A percentile compares a stretch with the other conserved stretches of the same genome.
phyloP scores from a whole-genome alignment of 2,888 invertebrate genomes.

The Abscondita cerata region DNA sequence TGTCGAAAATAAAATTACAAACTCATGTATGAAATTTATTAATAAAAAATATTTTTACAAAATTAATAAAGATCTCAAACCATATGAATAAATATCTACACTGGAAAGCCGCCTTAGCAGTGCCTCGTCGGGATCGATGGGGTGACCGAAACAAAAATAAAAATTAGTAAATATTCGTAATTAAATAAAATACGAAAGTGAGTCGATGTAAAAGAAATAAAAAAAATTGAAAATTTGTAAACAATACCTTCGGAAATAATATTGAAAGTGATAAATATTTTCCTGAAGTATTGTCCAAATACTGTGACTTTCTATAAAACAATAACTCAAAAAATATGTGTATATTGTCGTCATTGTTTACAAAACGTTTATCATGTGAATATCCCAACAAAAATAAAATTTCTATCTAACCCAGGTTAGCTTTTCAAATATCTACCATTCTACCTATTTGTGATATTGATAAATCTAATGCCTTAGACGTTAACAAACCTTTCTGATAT shows the following conservation, averaged over 20 bases:
- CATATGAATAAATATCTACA: no score
- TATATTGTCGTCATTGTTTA: no score
- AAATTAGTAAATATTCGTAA: constrained; percentile 24
- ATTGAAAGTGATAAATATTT: no score
- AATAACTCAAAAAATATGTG: no score
- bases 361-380: neutral
- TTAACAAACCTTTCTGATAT: constrained; percentile 12
- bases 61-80: no score
- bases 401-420: constrained; percentile 55
- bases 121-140: constrained; percentile 25
- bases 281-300: neutral
- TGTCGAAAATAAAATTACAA: no score
- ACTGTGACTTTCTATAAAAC: neutral
- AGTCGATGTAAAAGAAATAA: neutral
- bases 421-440: constrained; percentile 30
- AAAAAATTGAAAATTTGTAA: neutral
- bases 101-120: neutral
- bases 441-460: constrained; percentile 20
- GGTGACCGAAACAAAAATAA: constrained; percentile 39
- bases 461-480: constrained; percentile 10
- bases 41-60: no score
- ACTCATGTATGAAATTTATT: no score
- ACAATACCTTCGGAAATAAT: neutral
- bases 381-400: constrained; percentile 16
- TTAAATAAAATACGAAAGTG: neutral